phyloP scores from a whole-genome alignment of 1,140 invertebrate genomes.

The Brachionus manjavacas region DNA sequence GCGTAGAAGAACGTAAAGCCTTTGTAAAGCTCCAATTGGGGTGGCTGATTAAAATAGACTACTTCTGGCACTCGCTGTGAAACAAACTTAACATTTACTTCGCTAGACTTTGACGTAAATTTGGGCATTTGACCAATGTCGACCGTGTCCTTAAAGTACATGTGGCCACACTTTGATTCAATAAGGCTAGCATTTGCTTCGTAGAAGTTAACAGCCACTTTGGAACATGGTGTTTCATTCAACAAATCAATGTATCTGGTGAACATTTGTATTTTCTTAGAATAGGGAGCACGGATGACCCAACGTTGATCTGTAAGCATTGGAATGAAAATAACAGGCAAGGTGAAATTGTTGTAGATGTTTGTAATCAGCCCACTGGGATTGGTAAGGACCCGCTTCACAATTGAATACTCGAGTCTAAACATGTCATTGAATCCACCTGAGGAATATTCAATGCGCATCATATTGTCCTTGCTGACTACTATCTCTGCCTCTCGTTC shows the following conservation, averaged over 20 bases:
- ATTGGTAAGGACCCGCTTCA: neutral
- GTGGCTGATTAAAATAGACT: neutral
- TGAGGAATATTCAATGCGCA: neutral
- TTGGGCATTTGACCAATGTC: neutral
- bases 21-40: neutral
- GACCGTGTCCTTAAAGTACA: neutral
- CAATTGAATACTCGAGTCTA: neutral
- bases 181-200: neutral
- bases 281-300: conserved; percentile 9
- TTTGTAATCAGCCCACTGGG: neutral
- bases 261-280: conserved; percentile 13
- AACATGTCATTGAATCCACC: neutral
- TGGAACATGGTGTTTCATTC: conserved; percentile 16
- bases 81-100: conserved; percentile 28
- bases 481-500: conserved; percentile 14
- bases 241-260: conserved; percentile 15
- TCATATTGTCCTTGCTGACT: neutral
- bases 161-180: conserved; percentile 21
- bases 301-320: conserved; percentile 35
- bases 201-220: neutral
- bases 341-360: neutral
- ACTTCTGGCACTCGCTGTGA: neutral
- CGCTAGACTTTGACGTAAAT: neutral
- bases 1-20: conserved; percentile 23
- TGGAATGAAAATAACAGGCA: neutral